Evolutionary conservation across 1,140 invertebrate genomes (phyloP).

Genomic region (Rhyzopertha dominica): DNA sequence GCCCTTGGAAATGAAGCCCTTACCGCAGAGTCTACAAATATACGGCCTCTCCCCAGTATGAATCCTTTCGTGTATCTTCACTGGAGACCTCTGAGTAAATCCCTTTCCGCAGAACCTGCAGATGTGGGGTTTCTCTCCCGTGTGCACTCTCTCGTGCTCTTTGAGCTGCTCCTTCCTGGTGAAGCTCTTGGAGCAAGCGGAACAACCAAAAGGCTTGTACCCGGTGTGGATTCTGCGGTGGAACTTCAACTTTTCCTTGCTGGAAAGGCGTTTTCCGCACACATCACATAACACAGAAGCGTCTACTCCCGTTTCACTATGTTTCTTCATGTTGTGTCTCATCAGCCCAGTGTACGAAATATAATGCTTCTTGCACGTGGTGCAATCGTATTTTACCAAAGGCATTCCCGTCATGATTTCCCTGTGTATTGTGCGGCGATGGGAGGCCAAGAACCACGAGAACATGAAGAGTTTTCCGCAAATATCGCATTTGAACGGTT

Average conservation of each 20-base stretch:
- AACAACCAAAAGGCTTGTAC: slow-evolving; percentile 59
- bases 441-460: too few relatives aligned
- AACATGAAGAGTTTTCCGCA: slow-evolving; percentile 54
- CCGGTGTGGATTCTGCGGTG: slow-evolving; percentile 67
- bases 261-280: slow-evolving; percentile 74
- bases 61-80: slow-evolving; percentile 2
- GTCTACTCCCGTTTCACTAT: slow-evolving; percentile 30
- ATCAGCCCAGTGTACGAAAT: slow-evolving; percentile 34
- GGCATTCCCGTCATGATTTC: too few relatives aligned
- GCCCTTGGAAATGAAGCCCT: slow-evolving; percentile 55
- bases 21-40: slow-evolving; percentile 59
- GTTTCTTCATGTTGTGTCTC: slow-evolving; percentile 33
- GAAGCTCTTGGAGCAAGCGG: slow-evolving; percentile 54
- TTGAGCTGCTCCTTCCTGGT: slow-evolving; percentile 57
- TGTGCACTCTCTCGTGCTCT: slow-evolving; percentile 53
- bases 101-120: slow-evolving; percentile 27
- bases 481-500: slow-evolving; percentile 57
- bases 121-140: slow-evolving; percentile 34
- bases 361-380: slow-evolving; percentile 34
- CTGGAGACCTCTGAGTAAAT: slow-evolving; percentile 6
- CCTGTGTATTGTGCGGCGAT: too few relatives aligned
- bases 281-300: slow-evolving; percentile 56
- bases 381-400: too few relatives aligned
- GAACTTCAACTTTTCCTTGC: slow-evolving; percentile 62
- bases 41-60: slow-evolving; percentile 50